These are phyloP conservation scores for Lampris megalopsis DNA, from an alignment of 2,113 vertebrate genomes.

Conservation along the genomic window DNA sequence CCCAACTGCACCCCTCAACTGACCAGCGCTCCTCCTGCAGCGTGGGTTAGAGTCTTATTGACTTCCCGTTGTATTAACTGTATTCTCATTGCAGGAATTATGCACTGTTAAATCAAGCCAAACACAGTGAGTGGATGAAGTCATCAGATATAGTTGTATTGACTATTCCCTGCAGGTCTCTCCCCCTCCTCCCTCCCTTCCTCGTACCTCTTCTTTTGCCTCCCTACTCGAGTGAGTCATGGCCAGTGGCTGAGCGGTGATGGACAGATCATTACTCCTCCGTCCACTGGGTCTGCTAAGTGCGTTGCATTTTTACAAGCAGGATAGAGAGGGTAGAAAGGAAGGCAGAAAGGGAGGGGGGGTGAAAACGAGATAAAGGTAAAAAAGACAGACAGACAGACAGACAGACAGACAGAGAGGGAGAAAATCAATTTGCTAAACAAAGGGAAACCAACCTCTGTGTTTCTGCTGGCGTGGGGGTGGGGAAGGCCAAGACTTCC, in stretches of 20 bases:
- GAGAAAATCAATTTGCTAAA: conserved; percentile 8
- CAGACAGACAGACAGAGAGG: background rate
- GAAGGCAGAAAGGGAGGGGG: conserved; percentile 17
- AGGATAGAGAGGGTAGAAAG: conserved; percentile 17
- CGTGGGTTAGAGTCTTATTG: conserved; percentile 54
- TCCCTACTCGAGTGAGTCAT: conserved; percentile 61
- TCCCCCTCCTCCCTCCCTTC: conserved; percentile 20
- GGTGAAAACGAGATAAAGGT: background rate
- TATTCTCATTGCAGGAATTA: conserved; percentile 57
- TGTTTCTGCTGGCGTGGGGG: conserved; percentile 27
- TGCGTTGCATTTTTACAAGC: conserved; percentile 37
- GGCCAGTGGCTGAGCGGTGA: conserved; percentile 54
- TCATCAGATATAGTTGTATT: conserved; percentile 64
- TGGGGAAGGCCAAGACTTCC: too few species aligned
- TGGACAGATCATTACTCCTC: conserved; percentile 64
- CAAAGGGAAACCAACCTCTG: conserved; percentile 44
- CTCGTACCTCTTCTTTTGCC: conserved; percentile 16
- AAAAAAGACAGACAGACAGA: background rate
- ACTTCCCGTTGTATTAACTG: conserved; percentile 62
- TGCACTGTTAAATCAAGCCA: conserved; percentile 65
- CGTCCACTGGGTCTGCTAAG: conserved; percentile 35
- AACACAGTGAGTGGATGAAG: conserved; percentile 61
- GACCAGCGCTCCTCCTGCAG: conserved; percentile 49
- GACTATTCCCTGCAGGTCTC: conserved; percentile 65
- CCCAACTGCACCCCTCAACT: conserved; percentile 40